Evolutionary conservation across 2,888 invertebrate genomes (phyloP).

Genomic region (Polydrusus cervinus): DNA sequence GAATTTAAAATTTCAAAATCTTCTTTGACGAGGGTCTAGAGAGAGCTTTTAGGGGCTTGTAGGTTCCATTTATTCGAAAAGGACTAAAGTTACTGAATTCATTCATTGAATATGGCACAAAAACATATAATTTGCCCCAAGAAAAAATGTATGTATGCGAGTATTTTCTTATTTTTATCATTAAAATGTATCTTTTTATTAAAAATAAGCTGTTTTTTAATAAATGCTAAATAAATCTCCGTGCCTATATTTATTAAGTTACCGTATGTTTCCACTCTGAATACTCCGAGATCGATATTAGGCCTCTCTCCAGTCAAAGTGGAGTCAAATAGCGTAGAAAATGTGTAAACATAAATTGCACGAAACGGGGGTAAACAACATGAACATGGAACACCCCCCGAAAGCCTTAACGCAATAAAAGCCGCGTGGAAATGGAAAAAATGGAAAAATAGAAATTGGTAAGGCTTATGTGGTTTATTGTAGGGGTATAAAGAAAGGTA

Average conservation of each 20-base stretch:
- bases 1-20: too few species aligned
- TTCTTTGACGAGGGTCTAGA: too few species aligned
- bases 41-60: too few species aligned
- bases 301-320: constrained; percentile 13
- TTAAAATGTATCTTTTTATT: too few species aligned
- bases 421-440: neutral
- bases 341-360: constrained; percentile 26
- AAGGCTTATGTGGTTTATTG: constrained; percentile 1
- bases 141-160: too few species aligned
- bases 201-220: neutral
- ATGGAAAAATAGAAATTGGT: constrained; percentile 14
- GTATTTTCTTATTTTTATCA: too few species aligned
- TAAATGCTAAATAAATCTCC: neutral
- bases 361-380: constrained; percentile 27
- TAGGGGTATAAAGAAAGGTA: neutral
- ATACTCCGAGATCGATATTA: constrained; percentile 18
- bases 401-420: constrained; percentile 10
- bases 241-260: neutral
- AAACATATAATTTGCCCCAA: too few species aligned
- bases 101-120: too few species aligned
- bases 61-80: too few species aligned
- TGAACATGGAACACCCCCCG: neutral
- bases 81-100: too few species aligned
- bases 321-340: constrained; percentile 30
- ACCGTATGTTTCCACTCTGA: constrained; percentile 24